Percentiles rank a stretch among this genome's conserved stretches.
Evolutionary conservation across 2,888 invertebrate genomes (phyloP).

Genomic region (Parnassius mnemosyne): DNA sequence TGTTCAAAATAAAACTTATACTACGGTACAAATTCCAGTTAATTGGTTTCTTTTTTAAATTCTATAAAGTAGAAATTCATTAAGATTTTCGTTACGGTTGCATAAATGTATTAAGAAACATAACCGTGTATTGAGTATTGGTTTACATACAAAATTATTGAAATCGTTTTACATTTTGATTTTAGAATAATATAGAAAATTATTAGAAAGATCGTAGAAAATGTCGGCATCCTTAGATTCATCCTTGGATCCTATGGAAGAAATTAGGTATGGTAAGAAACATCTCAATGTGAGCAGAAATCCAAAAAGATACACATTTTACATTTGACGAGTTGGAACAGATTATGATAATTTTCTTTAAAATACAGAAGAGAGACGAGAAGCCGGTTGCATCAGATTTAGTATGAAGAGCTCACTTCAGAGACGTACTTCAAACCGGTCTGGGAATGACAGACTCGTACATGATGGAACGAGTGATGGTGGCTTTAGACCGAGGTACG

Average conservation of each 20-base stretch:
- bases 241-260: slow-evolving; percentile 83
- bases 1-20: too few relatives aligned
- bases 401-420: slow-evolving; percentile 79
- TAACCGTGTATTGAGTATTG: too few relatives aligned
- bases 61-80: too few relatives aligned
- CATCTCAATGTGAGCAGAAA: slow-evolving; percentile 76
- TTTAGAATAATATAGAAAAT: too few relatives aligned
- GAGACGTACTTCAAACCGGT: slow-evolving; percentile 81
- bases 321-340: slow-evolving; percentile 80
- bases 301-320: slow-evolving; percentile 81
- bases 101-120: too few relatives aligned
- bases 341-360: slow-evolving; percentile 60
- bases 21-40: too few relatives aligned
- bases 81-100: too few relatives aligned
- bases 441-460: slow-evolving; percentile 87
- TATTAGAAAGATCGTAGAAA: slow-evolving; percentile 8
- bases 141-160: too few relatives aligned
- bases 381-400: slow-evolving; percentile 61
- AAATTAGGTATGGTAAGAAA: slow-evolving; percentile 83
- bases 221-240: slow-evolving; percentile 79
- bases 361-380: slow-evolving; percentile 73
- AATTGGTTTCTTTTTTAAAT: too few relatives aligned
- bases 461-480: slow-evolving; percentile 83
- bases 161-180: too few relatives aligned
- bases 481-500: slow-evolving; percentile 79